Evolutionary conservation across 2,797 vertebrate species (phyloP).

Genomic region (Gallinago nigripennis): DNA sequence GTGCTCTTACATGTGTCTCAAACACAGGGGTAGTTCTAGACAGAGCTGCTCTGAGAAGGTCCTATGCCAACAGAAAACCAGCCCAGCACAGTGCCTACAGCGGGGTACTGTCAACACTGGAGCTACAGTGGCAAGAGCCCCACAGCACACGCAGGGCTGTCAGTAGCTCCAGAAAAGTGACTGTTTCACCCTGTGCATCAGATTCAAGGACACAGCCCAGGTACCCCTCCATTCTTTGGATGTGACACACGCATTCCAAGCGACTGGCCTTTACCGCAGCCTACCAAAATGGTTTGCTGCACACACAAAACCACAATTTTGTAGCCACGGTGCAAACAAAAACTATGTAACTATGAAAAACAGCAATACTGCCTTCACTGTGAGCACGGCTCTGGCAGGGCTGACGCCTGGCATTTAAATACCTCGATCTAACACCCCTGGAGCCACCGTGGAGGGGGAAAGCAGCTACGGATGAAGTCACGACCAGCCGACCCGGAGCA

Average conservation of each 20-base stretch:
- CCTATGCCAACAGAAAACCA: accelerated
- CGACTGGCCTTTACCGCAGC: neutral
- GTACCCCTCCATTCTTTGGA: accelerated
- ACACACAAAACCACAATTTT: accelerated
- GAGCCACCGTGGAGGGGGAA: accelerated
- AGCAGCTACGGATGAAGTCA: accelerated
- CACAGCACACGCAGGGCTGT: accelerated
- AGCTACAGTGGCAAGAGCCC: accelerated
- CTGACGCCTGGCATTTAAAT: accelerated
- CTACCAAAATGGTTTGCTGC: neutral
- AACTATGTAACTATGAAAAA: accelerated
- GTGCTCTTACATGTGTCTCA: neutral
- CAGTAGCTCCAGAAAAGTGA: accelerated
- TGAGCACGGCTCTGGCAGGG: accelerated
- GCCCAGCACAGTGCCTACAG: accelerated
- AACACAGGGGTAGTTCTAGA: neutral
- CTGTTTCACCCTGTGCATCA: accelerated
- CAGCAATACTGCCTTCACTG: accelerated
- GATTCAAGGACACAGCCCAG: neutral
- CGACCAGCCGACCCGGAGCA: accelerated
- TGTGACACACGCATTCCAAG: accelerated
- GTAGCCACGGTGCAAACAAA: accelerated
- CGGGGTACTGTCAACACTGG: accelerated
- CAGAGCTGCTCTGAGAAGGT: too few relatives aligned
- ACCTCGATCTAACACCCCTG: neutral